phyloP scores from a whole-genome alignment of 2,797 vertebrate species.

The Pterois miles region DNA sequence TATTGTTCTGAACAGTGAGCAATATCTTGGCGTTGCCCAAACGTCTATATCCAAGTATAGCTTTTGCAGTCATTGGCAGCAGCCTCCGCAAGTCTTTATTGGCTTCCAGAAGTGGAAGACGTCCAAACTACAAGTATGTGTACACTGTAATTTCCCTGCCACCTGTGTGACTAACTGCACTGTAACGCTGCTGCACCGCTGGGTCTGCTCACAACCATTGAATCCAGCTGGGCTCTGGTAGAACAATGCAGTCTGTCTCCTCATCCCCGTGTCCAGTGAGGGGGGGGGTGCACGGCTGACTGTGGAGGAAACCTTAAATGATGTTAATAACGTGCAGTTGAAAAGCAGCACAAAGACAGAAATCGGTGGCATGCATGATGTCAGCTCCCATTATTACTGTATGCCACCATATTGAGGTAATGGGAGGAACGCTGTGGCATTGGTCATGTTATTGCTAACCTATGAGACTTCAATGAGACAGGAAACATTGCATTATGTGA shows the following conservation, averaged over 20 bases:
- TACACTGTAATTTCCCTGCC: conserved; percentile 76
- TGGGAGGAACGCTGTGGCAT: conserved; percentile 40
- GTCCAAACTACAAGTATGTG: conserved; percentile 69
- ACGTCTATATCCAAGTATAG: conserved; percentile 66
- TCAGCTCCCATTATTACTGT: conserved; percentile 52
- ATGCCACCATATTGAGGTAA: conserved; percentile 54
- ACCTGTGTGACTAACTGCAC: conserved; percentile 71
- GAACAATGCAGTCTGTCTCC: conserved; percentile 76
- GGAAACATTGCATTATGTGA: conserved; percentile 34
- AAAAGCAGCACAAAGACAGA: conserved; percentile 63
- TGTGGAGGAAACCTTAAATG: conserved; percentile 69
- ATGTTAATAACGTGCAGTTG: conserved; percentile 77
- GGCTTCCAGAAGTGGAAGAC: conserved; percentile 70
- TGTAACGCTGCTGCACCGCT: conserved; percentile 34
- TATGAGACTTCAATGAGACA: not conserved
- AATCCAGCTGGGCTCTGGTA: conserved; percentile 58
- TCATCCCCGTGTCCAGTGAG: conserved; percentile 38
- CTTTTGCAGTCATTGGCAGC: conserved; percentile 73
- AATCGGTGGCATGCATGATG: conserved; percentile 66
- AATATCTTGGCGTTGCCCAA: conserved; percentile 59
- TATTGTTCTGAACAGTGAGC: conserved; percentile 53
- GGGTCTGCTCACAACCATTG: conserved; percentile 35
- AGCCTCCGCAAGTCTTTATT: conserved; percentile 60
- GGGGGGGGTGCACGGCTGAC: conserved; percentile 3
- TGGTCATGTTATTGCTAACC: conserved; percentile 29